Base-by-base conservation (phyloP, 1,140 invertebrate genomes). In the Conopomorpha cramerella region DNA sequence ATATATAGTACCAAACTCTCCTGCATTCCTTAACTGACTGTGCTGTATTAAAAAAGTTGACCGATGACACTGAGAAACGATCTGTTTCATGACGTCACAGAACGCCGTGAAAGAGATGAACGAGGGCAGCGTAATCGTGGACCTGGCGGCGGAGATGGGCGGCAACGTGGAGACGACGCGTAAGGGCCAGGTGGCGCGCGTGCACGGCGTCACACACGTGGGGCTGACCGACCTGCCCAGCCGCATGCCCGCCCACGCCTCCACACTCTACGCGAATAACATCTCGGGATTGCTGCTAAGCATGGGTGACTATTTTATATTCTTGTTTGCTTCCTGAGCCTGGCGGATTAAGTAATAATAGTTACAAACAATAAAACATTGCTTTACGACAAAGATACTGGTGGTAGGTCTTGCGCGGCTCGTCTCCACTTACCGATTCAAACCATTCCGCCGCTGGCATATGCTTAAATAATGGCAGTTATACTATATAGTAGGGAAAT, bases 261-360 rank as follows among this genome's bases (percentile, higher is more conserved):
- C 89, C 25, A 92, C 90, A 0, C 77, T 95, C 1, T 95, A 93
- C 67, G 89, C 88, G 8, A 95, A 96, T 66, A 96, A 95, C 60
- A 91, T 96, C 42, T 90, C 90, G 8, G 95, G 94, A 56, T 88
- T 95, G 49, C 68, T 95, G 0, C 67, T 94, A 1, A 92, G 91
- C 18, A 86, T 95, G 36, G 90, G 84, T 58, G 79, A 82, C 50
- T 44, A 35, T 12, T 3, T 43, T 2, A 17, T 13, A 8, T 15
- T 43, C 14, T 32, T 8, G 12, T 3, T 7, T n/a, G 12, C 6
- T 14, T 43, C 17, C 30, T n/a, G n/a, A n/a, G n/a, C n/a, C n/a
- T n/a, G n/a, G n/a, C n/a, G n/a, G n/a, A n/a, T n/a, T n/a, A n/a
- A n/a, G n/a, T n/a, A n/a, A n/a, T n/a, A n/a, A n/a, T n/a, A n/a